Evolutionary conservation across 2,113 vertebrate species (phyloP).

Genomic region (Sebastes schlegelii): DNA sequence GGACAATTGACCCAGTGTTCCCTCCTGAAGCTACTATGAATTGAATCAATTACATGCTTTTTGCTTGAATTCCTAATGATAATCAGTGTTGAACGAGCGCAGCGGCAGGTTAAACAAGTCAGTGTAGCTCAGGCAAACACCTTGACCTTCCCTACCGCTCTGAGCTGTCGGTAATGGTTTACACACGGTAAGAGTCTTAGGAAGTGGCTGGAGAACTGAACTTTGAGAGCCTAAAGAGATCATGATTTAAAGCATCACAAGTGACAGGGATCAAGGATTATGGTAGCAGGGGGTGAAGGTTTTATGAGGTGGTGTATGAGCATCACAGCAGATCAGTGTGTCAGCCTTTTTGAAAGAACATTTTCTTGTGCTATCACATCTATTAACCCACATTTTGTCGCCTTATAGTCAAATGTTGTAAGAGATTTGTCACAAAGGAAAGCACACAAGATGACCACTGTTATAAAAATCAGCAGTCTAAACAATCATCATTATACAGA

Average conservation of each 20-base stretch:
- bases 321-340: background rate
- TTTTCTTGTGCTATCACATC: background rate
- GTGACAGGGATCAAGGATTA: constrained; percentile 51
- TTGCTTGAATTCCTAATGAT: background rate
- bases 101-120: background rate
- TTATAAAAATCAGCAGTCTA: background rate
- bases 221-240: constrained; percentile 71
- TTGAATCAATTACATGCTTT: background rate
- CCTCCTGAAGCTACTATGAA: background rate
- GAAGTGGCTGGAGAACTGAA: constrained; percentile 42
- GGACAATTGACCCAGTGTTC: no score
- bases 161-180: constrained; percentile 52
- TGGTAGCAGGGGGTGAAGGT: constrained; percentile 26
- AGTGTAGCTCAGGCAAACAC: constrained; percentile 45
- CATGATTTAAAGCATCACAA: constrained; percentile 35
- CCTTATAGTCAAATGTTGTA: background rate
- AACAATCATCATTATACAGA: background rate
- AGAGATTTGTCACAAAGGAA: background rate
- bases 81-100: no score
- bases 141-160: constrained; percentile 20
- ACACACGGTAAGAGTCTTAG: constrained; percentile 73
- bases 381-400: background rate
- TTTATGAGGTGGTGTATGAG: constrained; percentile 1
- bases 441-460: background rate
- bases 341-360: background rate